Percentiles rank a stretch among this genome's conserved stretches.
Evolutionary conservation across 2,888 invertebrate genomes (phyloP).

Genomic region (Patella pellucida): DNA sequence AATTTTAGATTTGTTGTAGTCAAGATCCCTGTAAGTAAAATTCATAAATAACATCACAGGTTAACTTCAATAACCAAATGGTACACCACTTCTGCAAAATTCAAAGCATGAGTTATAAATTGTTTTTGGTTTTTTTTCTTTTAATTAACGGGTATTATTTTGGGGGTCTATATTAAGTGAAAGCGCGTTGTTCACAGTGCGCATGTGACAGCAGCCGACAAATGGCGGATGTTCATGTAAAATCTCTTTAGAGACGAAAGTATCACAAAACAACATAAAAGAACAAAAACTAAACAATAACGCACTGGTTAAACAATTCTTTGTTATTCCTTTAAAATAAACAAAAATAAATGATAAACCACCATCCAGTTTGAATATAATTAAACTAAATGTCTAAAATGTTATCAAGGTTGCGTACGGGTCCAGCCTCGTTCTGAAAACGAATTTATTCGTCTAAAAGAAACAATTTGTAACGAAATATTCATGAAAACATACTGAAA

Average conservation of each 20-base stretch:
- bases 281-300: background rate
- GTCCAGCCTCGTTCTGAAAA: background rate
- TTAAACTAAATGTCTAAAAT: background rate
- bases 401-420: slow-evolving; percentile 10
- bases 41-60: too few species aligned
- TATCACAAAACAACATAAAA: background rate
- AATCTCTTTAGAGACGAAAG: background rate
- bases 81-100: too few species aligned
- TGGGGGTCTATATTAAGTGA: background rate
- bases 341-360: too few species aligned
- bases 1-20: too few species aligned
- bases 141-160: too few species aligned
- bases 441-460: slow-evolving; percentile 6
- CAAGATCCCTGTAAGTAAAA: too few species aligned
- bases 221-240: slow-evolving; percentile 5
- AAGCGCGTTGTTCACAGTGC: background rate
- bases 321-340: too few species aligned
- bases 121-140: too few species aligned
- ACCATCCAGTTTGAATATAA: too few species aligned
- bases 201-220: slow-evolving; percentile 12
- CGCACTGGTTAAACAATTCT: too few species aligned
- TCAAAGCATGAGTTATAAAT: too few species aligned
- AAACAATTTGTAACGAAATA: slow-evolving; percentile 7
- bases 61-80: too few species aligned
- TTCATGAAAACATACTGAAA: background rate